Base-by-base conservation (phyloP, 2,888 invertebrate genomes). In the Bellardia bayeri region DNA sequence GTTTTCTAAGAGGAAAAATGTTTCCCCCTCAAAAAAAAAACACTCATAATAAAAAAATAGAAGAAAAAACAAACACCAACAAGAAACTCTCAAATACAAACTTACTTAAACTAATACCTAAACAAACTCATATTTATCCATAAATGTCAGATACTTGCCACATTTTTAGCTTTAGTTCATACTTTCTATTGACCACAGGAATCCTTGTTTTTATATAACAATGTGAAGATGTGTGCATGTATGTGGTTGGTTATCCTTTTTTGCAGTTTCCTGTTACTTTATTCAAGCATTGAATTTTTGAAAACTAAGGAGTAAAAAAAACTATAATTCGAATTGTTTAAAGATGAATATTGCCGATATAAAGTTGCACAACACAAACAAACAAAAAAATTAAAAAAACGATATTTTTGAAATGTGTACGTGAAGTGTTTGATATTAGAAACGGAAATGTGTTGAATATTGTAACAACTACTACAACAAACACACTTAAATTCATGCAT, bases 141-240 rank as follows among this genome's bases (percentile, higher is more conserved):
- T 85, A 82, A 88, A 85, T 82, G 82, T 85, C 85, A 85, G 74
- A 78, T 82, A 85, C 23, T 84, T 88, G 68, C 86, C 80, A 86
- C 71, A 79, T 68, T 78, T 72, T 78, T 16, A 66, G 74, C 37
- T 82, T n/a, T 45, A 75, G 74, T 85, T 58, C 54, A 74, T 74
- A 54, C 61, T 58, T 79, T 76, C 68, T 42, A 45, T 76, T 83
- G 82, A 86, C 88, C 86, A 81, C 78, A 81, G 58, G 61, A 83
- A 78, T 74, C 61, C 64, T 74, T 81, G 61, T 69, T 71, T 64
- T 63, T 75, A 33, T 71, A 68, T 45, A 23, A 16, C 40, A 14
- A 71, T 16, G 4, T 8, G 13, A 61, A 74, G 33, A 45, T 64
- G 63, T 63, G 7, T 45, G 33, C 45, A 9, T 37, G 4, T 40